Conservation (phyloP, 2,113 vertebrate species). For the Regulus satrapa region DNA sequence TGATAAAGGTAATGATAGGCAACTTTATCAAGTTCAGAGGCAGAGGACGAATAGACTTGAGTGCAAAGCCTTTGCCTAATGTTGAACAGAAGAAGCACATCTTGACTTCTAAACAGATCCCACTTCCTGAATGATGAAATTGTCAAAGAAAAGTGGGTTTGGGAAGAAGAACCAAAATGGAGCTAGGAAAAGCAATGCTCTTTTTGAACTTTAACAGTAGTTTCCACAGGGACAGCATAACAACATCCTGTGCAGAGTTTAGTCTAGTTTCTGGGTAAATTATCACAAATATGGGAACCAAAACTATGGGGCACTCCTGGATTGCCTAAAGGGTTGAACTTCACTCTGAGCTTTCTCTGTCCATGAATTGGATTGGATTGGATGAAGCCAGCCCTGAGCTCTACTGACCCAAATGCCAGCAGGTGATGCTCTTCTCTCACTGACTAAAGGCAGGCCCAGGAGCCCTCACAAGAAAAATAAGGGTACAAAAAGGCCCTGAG, state of each 20-base stretch:
- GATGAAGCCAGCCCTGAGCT: neutral
- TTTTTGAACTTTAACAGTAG: neutral
- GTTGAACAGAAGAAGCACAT: neutral
- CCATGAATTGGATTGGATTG: neutral
- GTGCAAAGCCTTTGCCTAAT: neutral
- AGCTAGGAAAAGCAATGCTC: neutral
- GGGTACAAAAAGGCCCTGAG: neutral
- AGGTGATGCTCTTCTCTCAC: neutral
- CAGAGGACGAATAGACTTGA: neutral
- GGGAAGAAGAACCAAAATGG: neutral
- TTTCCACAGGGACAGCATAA: neutral
- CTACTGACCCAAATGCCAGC: neutral
- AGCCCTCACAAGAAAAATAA: neutral
- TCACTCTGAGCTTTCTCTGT: neutral
- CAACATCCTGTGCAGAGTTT: neutral
- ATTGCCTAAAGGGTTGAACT: neutral
- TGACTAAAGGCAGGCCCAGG: neutral
- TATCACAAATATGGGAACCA: neutral
- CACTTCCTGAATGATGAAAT: neutral
- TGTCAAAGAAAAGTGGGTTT: neutral
- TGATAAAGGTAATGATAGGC: neutral
- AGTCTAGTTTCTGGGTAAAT: neutral
- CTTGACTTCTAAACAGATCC: neutral
- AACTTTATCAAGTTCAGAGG: neutral
- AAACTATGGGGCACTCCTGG: neutral